phyloP scores from a whole-genome alignment of 2,888 invertebrate species.

The Sarcophaga rosellei region DNA sequence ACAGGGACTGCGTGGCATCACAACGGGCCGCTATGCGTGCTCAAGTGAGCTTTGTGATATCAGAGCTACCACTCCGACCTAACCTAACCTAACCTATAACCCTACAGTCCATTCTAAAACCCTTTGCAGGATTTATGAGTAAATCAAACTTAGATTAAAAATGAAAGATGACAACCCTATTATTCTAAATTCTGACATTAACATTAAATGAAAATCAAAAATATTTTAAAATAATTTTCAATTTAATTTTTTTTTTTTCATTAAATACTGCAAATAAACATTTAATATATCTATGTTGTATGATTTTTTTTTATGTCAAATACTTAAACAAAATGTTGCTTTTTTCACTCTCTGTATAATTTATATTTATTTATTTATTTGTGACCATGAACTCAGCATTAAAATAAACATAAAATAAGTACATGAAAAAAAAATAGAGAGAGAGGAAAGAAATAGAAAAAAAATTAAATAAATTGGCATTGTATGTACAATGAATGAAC shows the following conservation, averaged over 20 bases:
- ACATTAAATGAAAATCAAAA: neutral
- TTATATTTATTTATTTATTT: neutral
- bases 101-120: too few relatives aligned
- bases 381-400: conserved; percentile 40
- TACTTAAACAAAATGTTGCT: neutral
- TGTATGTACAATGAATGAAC: neutral
- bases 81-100: too few relatives aligned
- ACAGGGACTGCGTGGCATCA: too few relatives aligned
- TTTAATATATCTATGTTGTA: neutral
- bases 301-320: neutral
- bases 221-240: neutral
- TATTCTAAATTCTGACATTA: too few relatives aligned
- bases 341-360: neutral
- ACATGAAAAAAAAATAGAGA: too few relatives aligned
- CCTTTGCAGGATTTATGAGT: too few relatives aligned
- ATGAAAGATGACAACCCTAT: too few relatives aligned
- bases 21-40: too few relatives aligned
- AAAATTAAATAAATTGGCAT: conserved; percentile 11
- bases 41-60: too few relatives aligned
- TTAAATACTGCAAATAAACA: neutral
- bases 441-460: neutral
- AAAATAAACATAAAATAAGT: neutral
- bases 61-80: too few relatives aligned
- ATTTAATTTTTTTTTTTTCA: neutral
- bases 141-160: too few relatives aligned